These are phyloP conservation scores for Spatulosminthurus flaviceps DNA, from an alignment of 2,888 invertebrate genomes.

Conservation along the genomic window DNA sequence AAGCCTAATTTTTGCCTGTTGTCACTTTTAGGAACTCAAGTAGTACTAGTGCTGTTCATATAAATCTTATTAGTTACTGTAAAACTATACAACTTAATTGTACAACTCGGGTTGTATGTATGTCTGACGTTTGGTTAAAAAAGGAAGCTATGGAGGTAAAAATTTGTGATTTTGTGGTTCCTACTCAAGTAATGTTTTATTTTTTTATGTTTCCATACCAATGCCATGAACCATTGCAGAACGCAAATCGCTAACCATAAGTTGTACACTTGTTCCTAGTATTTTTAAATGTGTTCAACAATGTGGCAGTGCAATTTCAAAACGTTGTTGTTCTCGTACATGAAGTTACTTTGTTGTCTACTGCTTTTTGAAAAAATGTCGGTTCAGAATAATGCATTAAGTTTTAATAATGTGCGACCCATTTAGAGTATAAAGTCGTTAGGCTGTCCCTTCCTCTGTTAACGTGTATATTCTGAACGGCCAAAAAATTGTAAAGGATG, in stretches of 20 bases:
- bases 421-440: too few relatives aligned
- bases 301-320: background rate
- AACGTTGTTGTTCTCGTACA: background rate
- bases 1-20: too few relatives aligned
- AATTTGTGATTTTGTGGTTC: constrained; percentile 20
- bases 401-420: too few relatives aligned
- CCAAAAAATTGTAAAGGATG: too few relatives aligned
- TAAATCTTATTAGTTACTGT: background rate
- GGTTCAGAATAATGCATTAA: background rate
- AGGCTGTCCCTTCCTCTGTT: too few relatives aligned
- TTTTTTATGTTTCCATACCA: background rate
- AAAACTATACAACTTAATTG: background rate
- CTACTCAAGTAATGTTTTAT: background rate
- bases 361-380: background rate
- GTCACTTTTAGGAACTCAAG: too few relatives aligned
- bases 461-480: too few relatives aligned
- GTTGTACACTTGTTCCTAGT: background rate
- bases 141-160: background rate
- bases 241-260: background rate
- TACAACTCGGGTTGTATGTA: background rate
- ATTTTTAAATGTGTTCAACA: background rate
- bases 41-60: background rate
- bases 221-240: background rate
- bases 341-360: background rate
- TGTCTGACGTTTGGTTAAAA: background rate